Conservation (phyloP, 2,113 vertebrate genomes). For the Oreocharis arfaki region DNA sequence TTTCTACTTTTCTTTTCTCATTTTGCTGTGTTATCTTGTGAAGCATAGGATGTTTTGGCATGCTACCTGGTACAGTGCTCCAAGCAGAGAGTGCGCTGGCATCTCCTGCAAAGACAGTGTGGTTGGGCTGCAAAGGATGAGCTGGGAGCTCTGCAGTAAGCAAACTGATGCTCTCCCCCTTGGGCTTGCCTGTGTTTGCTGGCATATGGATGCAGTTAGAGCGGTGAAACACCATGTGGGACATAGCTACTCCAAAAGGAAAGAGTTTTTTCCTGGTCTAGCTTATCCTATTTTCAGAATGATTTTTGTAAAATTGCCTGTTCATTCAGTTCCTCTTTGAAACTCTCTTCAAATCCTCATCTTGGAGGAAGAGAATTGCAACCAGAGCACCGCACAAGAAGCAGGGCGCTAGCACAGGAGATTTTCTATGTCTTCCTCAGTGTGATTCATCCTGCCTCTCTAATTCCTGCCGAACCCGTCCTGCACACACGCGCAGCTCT, state of each 20-base stretch:
- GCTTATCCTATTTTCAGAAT: neutral
- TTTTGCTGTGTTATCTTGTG: neutral
- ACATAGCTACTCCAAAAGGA: neutral
- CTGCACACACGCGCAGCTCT: neutral
- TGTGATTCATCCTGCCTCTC: neutral
- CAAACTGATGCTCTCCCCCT: neutral
- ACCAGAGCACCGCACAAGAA: neutral
- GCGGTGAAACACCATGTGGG: neutral
- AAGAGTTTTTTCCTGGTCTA: neutral
- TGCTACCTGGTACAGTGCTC: neutral
- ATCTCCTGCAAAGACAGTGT: neutral
- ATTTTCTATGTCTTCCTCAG: neutral
- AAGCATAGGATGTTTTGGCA: neutral
- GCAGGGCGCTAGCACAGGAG: neutral
- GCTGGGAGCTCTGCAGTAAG: neutral
- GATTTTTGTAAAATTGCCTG: neutral
- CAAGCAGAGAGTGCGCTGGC: neutral
- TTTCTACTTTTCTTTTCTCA: neutral
- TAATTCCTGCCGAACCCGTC: neutral
- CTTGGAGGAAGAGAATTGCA: neutral
- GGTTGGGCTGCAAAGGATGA: neutral
- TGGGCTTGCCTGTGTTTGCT: neutral
- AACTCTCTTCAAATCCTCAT: neutral
- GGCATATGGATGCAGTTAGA: slow-evolving; percentile 14
- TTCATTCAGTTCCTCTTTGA: neutral